Conservation (phyloP, 2,888 invertebrate species). For the Ichneumoninae sp. region DNA sequence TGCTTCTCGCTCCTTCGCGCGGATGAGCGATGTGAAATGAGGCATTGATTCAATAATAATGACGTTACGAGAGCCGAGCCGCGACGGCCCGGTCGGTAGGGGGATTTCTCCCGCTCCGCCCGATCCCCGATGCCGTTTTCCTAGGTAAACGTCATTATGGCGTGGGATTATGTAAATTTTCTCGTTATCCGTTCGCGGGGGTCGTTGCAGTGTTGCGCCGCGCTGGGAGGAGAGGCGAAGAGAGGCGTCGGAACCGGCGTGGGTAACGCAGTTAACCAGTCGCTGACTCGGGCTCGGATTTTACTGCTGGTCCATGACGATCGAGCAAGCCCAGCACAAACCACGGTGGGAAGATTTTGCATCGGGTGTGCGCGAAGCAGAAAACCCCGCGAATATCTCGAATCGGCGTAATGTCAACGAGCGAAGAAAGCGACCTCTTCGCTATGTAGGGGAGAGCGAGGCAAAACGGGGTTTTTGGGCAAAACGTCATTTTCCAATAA, state of each 20-base stretch:
- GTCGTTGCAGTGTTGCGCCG: slow-evolving; percentile 44
- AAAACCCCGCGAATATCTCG: neutral
- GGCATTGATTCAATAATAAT: slow-evolving; percentile 69
- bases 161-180: slow-evolving; percentile 72
- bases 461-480: too few relatives aligned
- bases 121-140: slow-evolving; percentile 55
- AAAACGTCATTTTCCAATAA: too few relatives aligned
- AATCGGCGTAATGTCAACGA: neutral
- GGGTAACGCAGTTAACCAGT: slow-evolving; percentile 49
- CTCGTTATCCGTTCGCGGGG: slow-evolving; percentile 69
- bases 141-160: slow-evolving; percentile 70
- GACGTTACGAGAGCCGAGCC: slow-evolving; percentile 62
- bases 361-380: neutral
- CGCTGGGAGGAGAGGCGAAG: slow-evolving; percentile 15
- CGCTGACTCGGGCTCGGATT: slow-evolving; percentile 39
- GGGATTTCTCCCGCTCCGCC: slow-evolving; percentile 1
- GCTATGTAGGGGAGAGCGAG: neutral
- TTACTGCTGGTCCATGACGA: slow-evolving; percentile 29
- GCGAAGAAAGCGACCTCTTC: neutral
- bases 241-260: slow-evolving; percentile 38
- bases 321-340: slow-evolving; percentile 18
- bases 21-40: slow-evolving; percentile 65
- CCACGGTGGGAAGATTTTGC: slow-evolving; percentile 4
- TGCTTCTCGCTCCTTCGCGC: slow-evolving; percentile 32
- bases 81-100: neutral